These are phyloP conservation scores for Zaprionus tsacasi DNA, from an alignment of 1,140 invertebrate species.

Conservation along the genomic window DNA sequence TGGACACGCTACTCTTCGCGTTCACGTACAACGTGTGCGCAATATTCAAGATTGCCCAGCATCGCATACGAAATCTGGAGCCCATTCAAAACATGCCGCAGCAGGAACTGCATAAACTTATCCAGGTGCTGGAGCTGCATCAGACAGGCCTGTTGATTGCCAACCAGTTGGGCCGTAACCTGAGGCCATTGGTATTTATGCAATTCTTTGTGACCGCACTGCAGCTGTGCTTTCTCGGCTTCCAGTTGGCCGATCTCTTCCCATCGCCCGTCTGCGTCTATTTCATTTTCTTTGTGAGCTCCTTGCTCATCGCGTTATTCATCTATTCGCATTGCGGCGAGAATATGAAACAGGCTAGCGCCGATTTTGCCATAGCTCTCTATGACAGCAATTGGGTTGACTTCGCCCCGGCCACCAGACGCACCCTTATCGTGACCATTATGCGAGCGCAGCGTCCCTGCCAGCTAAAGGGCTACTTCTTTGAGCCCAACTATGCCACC, in stretches of 20 bases:
- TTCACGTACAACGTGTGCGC: slow-evolving; percentile 72
- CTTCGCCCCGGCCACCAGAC: slow-evolving; percentile 47
- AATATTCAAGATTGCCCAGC: slow-evolving; percentile 65
- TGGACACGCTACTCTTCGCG: slow-evolving; percentile 65
- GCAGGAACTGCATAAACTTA: slow-evolving; percentile 36
- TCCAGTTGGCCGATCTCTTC: slow-evolving; percentile 66
- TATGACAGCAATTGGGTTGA: slow-evolving; percentile 64
- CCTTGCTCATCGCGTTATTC: slow-evolving; percentile 62
- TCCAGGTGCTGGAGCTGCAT: slow-evolving; percentile 56
- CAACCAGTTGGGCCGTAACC: slow-evolving; percentile 35
- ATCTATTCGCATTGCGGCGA: slow-evolving; percentile 73
- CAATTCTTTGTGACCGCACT: slow-evolving; percentile 65
- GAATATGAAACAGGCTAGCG: slow-evolving; percentile 64
- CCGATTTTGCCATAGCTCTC: slow-evolving; percentile 53
- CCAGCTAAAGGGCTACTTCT: slow-evolving; percentile 64
- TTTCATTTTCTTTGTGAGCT: slow-evolving; percentile 61
- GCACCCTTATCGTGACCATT: slow-evolving; percentile 39
- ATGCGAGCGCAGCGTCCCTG: slow-evolving; percentile 66
- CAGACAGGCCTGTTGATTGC: slow-evolving; percentile 60
- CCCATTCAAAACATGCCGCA: slow-evolving; percentile 1
- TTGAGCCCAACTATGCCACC: slow-evolving; percentile 71
- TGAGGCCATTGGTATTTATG: slow-evolving; percentile 58
- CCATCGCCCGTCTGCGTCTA: slow-evolving; percentile 59
- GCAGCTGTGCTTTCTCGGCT: slow-evolving; percentile 68
- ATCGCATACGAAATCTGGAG: slow-evolving; percentile 49